Base-by-base conservation (phyloP, 2,888 invertebrate species). In the Willowsia nigromaculata region DNA sequence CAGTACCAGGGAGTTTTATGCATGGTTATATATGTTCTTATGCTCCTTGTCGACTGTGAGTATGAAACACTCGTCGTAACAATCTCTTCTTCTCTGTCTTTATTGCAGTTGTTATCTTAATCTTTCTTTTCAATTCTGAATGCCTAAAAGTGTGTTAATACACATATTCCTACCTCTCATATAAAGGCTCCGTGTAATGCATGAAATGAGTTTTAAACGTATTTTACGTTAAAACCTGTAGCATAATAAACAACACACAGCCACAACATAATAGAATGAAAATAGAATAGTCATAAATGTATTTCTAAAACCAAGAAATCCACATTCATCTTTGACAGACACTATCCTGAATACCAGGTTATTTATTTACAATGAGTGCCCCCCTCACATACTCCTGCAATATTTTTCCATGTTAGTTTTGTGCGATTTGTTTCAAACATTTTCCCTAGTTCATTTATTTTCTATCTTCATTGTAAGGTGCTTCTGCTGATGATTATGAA, bases 81-180 rank as follows among this genome's bases (percentile, higher is more conserved):
- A 43, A 27, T 71, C 71, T 25, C 25, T 47, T 47, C 40, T 86
- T 9, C 71, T 68, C 68, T 30, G 27, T 33, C 65, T 85, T 85
- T 85, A 78, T 65, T 85, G 37, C 78, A 78, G 59, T 65, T 78
- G 78, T 85, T 85, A 85, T 85, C 85, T 78, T 40, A 81, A 81
- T 81, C 59, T 81, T 40, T 59, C 40, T 81, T 9, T 18, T 71
- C 13, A 71, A 43, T 43, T 25, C 25, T 43, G 43, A 43, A 68
- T 33, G 7, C 37, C 1, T 68, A n/a, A n/a, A n/a, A n/a, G 18
- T 15, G 53, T 53, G 53, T 22, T 53, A 18, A 13, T 1, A 53
- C 6, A 18, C 3, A 53, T 53, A 53, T n/a, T n/a, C n/a, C n/a
- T n/a, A n/a, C n/a, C n/a, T n/a, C n/a, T n/a, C n/a, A n/a, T n/a